Evolutionary conservation across 2,113 vertebrate genomes (phyloP).

Genomic region (Tachuris rubrigastra): DNA sequence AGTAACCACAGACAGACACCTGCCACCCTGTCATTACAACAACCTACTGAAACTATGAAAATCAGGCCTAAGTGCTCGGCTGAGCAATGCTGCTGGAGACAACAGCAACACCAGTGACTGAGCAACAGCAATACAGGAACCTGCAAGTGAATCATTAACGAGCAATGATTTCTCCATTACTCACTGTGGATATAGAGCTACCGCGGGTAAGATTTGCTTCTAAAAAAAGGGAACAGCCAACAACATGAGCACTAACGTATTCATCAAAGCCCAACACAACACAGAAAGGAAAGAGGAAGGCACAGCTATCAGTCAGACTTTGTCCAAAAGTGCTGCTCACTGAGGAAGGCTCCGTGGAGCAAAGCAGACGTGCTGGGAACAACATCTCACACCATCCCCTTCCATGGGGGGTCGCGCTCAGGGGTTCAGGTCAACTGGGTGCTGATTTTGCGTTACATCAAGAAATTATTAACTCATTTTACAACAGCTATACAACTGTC

Average conservation of each 20-base stretch:
- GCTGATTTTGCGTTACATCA: background rate
- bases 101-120: background rate
- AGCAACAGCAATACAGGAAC: constrained; percentile 35
- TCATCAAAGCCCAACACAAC: background rate
- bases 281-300: constrained; percentile 41
- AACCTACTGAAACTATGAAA: background rate
- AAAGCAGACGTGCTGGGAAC: background rate
- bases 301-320: rapidly evolving
- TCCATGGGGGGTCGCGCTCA: background rate
- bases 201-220: background rate
- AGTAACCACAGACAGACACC: background rate
- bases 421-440: background rate
- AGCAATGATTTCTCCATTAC: constrained; percentile 51
- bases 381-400: background rate
- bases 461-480: constrained; percentile 44
- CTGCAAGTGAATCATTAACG: constrained; percentile 53
- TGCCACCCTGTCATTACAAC: background rate
- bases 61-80: background rate
- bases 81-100: background rate
- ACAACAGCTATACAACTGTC: background rate
- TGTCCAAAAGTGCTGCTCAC: background rate
- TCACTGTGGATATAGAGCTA: constrained; percentile 10
- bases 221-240: constrained; percentile 41
- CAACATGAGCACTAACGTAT: background rate
- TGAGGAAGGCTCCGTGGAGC: background rate